Conservation (phyloP, 2,113 vertebrate genomes). For the Carassius auratus region DNA sequence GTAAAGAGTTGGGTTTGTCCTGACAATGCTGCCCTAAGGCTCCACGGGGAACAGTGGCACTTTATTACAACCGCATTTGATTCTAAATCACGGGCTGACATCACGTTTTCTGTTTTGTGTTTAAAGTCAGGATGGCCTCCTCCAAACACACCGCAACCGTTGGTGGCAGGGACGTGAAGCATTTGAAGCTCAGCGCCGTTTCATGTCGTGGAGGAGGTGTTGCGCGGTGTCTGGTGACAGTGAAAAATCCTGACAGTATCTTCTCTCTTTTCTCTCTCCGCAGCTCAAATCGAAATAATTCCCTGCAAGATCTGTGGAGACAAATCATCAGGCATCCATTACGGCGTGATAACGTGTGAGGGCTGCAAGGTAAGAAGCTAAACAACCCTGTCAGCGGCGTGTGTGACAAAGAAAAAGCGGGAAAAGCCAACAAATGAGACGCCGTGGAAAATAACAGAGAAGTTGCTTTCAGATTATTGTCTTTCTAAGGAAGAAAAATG, state of each 20-base stretch:
- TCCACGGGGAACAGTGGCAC: conserved; percentile 39
- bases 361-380: conserved; percentile 96
- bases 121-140: conserved; percentile 68
- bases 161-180: conserved; percentile 67
- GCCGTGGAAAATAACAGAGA: conserved; percentile 25
- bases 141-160: conserved; percentile 63
- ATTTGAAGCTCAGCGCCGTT: conserved; percentile 73
- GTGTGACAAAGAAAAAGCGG: conserved; percentile 28
- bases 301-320: conserved; percentile 99
- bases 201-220: conserved; percentile 72
- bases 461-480: background rate
- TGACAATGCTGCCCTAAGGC: conserved; percentile 50
- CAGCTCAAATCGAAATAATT: conserved; percentile 99
- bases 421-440: conserved; percentile 35
- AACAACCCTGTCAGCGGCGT: conserved; percentile 47
- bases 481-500: background rate
- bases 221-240: conserved; percentile 74
- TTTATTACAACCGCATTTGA: conserved; percentile 44
- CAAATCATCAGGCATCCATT: conserved; percentile 99
- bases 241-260: conserved; percentile 67
- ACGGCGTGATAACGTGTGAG: conserved; percentile 99
- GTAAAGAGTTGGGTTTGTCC: conserved; percentile 46
- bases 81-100: conserved; percentile 62
- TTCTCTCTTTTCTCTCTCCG: conserved; percentile 67
- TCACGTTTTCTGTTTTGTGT: conserved; percentile 64